phyloP scores from a whole-genome alignment of 2,113 vertebrate species.

The Egretta garzetta region DNA sequence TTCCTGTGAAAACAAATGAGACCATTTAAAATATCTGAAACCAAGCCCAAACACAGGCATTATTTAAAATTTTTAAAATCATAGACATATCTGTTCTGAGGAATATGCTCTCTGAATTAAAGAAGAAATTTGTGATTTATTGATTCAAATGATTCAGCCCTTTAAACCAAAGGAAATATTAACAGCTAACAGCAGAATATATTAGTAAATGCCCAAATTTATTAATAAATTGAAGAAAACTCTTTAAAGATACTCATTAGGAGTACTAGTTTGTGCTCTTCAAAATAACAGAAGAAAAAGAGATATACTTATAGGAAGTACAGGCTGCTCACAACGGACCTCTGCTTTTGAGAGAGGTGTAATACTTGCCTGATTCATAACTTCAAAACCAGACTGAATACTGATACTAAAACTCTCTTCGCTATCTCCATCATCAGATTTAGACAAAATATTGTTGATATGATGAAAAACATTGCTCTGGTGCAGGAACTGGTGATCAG shows the following conservation, averaged over 20 bases:
- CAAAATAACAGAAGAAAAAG: neutral
- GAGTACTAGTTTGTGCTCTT: neutral
- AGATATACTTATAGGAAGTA: neutral
- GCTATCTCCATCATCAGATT: conserved; percentile 98
- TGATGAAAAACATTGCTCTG: conserved; percentile 99
- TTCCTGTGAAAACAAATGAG: conserved; percentile 79
- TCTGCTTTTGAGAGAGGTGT: neutral
- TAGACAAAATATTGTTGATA: conserved; percentile 99
- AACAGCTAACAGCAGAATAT: neutral
- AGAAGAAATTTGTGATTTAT: neutral
- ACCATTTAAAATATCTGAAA: neutral
- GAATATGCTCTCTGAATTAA: neutral
- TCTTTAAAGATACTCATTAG: neutral
- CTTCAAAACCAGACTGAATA: conserved; percentile 95
- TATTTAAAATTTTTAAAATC: neutral
- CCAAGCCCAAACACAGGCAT: neutral
- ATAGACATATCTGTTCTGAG: neutral
- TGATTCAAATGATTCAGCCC: neutral
- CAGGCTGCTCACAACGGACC: neutral
- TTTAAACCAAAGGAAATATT: neutral
- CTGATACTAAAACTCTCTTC: conserved; percentile 99
- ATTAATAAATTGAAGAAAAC: neutral
- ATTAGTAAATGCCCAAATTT: neutral
- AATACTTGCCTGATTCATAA: conserved; percentile 90
- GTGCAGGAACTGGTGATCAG: conserved; percentile 98